Evolutionary conservation across 2,888 invertebrate species (phyloP), one percentile per base, ranked within the genome.

Genomic region (Melipona bicolor): DNA sequence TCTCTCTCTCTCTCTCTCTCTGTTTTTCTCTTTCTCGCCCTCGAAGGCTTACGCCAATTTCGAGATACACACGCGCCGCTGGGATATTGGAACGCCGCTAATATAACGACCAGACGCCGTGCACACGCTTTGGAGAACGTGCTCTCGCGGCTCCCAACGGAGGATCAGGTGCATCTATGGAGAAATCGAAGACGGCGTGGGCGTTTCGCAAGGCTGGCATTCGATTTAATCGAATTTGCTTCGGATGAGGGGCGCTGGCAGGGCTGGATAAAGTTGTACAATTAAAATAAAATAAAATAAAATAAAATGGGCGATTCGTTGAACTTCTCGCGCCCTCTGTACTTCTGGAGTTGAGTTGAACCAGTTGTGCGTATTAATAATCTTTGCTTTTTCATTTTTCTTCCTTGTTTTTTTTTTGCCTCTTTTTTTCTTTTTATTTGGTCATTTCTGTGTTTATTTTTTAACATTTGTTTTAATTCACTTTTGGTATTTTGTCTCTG

Each of bases 1-100:
- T 43, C 43, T 43, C 43, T 43, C 11, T 43, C 9, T 9, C 43
- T 11, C 43, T 43, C 43, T 43, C 43, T 43, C 43, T 43, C 9
- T 43, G 36, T 43, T 43, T 43, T 43, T 43, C 43, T 36, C 43
- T 43, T 43, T 24, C 32, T n/a, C 24, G 70, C 54, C 56, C 21
- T 19, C n/a, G 24, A 59, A 19, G 56, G 36, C 11, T 43, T 43
- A 17, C 24, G 61, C 72, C 72, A 72, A 61, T 72, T 72, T 72
- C 72, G 27, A 59, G 43, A 21, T 43, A 43, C 56, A 71, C 71
- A 56, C 59, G 56, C n/a, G 70, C n/a, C 56, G 24, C 49, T 13
- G 3, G 13, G 61, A 59, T 72, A 72, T 72, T 72, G 61, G 49
- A 72, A 59, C 43, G 43, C 13, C 4, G 24, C 59, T 61, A 61